Base-by-base conservation (phyloP, 2,888 invertebrate species). In the Eupeodes latifasciatus region DNA sequence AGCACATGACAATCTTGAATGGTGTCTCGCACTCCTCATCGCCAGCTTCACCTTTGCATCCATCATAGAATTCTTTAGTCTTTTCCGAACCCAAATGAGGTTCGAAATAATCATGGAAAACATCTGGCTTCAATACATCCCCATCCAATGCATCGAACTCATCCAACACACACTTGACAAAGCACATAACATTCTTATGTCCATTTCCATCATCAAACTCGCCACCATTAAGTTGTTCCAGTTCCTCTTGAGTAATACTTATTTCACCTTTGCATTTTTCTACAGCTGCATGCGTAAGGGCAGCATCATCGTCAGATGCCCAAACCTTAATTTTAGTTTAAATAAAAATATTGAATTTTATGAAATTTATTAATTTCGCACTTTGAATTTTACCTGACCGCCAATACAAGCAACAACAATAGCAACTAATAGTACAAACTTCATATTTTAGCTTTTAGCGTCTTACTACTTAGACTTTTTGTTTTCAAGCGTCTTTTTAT, bases 21-120 rank as follows among this genome's bases (percentile, higher is more conserved):
- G 72, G 47, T 47, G 72, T 72, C 19, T 57, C 72, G 9, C 72
- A 72, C 34, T 72, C 72, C 0, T 14, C 72, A 27, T 72, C 72
- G 11, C 72, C 59, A 34, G 0, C 6, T 49, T 59, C 72, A n/a
- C 2, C 59, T 44, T 59, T 72, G 47, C 72, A 72, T 0, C 2
- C 10, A 47, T 72, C 72, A 34, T 59, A 72, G n/a, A 27, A 19
- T 34, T 59, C 47, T 47, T 59, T 47, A 44, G 59, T 47, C 11
- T 47, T 59, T n/a, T 57, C 27, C 27, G 27, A 3, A 34, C 59
- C 59, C 47, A 72, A 47, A 72, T 59, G 16, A 40, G 44, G n/a
- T 47, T 72, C 72, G 5, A 59, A 44, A 34, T 47, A 44, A 5
- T n/a, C 59, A n/a, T 34, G 11, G 16, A 72, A 72, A 34, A 1